Percentiles rank a stretch among this genome's conserved stretches.
Conservation (phyloP, 2,797 vertebrate species). For the Lateolabrax maculatus region DNA sequence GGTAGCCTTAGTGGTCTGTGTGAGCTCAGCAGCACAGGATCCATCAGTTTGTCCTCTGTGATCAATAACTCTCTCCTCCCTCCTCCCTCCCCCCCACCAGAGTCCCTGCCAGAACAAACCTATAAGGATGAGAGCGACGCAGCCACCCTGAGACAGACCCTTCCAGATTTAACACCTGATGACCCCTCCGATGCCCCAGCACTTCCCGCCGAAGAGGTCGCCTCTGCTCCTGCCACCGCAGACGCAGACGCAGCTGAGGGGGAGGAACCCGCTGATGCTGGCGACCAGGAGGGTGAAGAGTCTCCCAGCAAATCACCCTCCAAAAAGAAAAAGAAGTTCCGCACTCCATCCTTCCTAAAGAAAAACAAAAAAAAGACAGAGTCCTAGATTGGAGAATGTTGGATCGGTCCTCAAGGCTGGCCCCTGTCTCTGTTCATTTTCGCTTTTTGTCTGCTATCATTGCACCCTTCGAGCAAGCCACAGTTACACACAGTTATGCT, state of each 20-base stretch:
- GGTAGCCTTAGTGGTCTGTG: background rate
- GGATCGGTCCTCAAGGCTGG: conserved; percentile 58
- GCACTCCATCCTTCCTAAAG: conserved; percentile 98
- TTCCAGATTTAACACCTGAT: conserved; percentile 95
- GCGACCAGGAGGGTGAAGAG: conserved; percentile 92
- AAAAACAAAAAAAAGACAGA: conserved; percentile 99
- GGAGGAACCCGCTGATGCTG: conserved; percentile 86
- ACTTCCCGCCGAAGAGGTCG: conserved; percentile 83
- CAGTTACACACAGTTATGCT: conserved; percentile 60
- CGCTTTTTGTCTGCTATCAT: conserved; percentile 47
- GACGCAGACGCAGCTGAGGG: conserved; percentile 72
- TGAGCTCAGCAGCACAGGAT: conserved; percentile 30
- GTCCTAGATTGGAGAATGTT: conserved; percentile 84
- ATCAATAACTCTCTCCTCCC: conserved; percentile 41
- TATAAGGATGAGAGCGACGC: conserved; percentile 93
- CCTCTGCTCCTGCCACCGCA: conserved; percentile 77
- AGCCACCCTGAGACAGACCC: conserved; percentile 95
- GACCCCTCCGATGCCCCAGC: conserved; percentile 92
- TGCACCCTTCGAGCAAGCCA: conserved; percentile 59
- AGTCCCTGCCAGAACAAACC: conserved; percentile 87
- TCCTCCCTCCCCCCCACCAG: conserved; percentile 71
- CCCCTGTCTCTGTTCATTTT: conserved; percentile 46
- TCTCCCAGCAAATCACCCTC: conserved; percentile 99
- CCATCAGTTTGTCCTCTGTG: background rate
- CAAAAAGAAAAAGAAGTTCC: conserved; percentile 99